These are phyloP conservation scores for Anomalospiza imberbis DNA, from an alignment of 2,797 vertebrate species.

Conservation along the genomic window DNA sequence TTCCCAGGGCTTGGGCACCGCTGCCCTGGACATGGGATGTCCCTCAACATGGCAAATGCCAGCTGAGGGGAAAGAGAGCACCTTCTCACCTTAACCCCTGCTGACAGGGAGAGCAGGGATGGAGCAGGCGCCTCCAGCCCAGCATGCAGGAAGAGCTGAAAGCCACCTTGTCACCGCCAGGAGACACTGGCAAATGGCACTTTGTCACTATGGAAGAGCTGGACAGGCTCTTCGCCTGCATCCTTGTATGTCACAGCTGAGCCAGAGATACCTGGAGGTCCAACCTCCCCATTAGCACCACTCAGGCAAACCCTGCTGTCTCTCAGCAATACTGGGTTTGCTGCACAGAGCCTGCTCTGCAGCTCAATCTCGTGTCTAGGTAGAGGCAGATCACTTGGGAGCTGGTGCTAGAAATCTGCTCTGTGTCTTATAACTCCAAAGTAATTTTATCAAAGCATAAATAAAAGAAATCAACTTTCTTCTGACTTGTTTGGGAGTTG, in stretches of 20 bases:
- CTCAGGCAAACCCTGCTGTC: not conserved
- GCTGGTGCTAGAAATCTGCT: not conserved
- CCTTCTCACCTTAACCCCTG: not conserved
- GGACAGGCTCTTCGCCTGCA: not conserved
- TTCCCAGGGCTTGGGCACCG: not conserved
- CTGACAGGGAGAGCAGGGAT: accelerated
- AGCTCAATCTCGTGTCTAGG: not conserved
- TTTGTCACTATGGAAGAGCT: not conserved
- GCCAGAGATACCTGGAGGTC: not conserved
- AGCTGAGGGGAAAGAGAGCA: not conserved
- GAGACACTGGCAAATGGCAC: not conserved
- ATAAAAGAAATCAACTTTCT: not conserved
- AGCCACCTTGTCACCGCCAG: not conserved
- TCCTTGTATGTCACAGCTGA: not conserved
- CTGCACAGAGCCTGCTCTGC: not conserved
- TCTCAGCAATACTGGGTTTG: not conserved
- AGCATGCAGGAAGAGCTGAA: not conserved
- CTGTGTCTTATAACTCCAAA: not conserved
- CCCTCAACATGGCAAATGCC: not conserved
- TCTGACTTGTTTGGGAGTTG: not conserved
- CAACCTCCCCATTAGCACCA: not conserved
- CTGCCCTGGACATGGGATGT: accelerated
- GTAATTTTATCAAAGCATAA: not conserved
- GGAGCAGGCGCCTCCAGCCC: accelerated
- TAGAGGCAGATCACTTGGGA: not conserved